Evolutionary conservation across 2,888 invertebrate genomes (phyloP).

Genomic region (Pterostichus madidus): DNA sequence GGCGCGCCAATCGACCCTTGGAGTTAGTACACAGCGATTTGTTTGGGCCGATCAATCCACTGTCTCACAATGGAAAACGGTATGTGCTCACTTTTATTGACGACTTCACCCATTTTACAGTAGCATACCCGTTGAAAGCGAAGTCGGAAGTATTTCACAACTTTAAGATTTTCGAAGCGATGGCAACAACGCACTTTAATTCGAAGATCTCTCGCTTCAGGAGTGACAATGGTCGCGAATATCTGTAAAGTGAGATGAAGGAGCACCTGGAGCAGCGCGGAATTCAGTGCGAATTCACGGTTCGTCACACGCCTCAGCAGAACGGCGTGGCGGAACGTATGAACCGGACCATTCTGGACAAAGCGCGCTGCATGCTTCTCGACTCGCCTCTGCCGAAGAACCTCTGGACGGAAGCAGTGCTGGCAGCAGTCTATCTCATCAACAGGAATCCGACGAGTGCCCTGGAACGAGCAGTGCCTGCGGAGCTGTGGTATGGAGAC

Average conservation of each 20-base stretch:
- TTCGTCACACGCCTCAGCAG: too few relatives aligned
- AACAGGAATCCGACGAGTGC: constrained; percentile 71
- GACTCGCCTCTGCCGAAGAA: constrained; percentile 67
- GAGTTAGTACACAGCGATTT: constrained; percentile 70
- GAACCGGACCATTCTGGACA: constrained; percentile 69
- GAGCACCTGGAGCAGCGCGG: constrained; percentile 50
- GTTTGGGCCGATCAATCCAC: constrained; percentile 69
- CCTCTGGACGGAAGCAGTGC: constrained; percentile 71
- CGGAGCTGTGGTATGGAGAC: constrained; percentile 72
- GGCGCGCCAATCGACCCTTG: constrained; percentile 68
- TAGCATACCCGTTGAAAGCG: constrained; percentile 68
- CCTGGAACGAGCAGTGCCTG: constrained; percentile 74
- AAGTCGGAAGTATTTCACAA: constrained; percentile 70
- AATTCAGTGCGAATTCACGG: constrained; percentile 68
- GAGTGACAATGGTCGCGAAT: constrained; percentile 70
- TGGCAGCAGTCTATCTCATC: constrained; percentile 73
- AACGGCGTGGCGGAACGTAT: constrained; percentile 68
- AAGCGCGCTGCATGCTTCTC: constrained; percentile 70
- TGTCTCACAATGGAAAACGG: constrained; percentile 69
- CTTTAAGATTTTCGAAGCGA: constrained; percentile 70
- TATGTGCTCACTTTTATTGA: constrained; percentile 70
- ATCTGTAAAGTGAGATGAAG: constrained; percentile 56
- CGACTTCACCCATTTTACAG: constrained; percentile 70
- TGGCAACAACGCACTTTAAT: constrained; percentile 70
- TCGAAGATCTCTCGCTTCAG: constrained; percentile 69